Evolutionary conservation across 2,113 vertebrate species (phyloP), one percentile per base, ranked within the genome.

Genomic region (Saiga tatarica): DNA sequence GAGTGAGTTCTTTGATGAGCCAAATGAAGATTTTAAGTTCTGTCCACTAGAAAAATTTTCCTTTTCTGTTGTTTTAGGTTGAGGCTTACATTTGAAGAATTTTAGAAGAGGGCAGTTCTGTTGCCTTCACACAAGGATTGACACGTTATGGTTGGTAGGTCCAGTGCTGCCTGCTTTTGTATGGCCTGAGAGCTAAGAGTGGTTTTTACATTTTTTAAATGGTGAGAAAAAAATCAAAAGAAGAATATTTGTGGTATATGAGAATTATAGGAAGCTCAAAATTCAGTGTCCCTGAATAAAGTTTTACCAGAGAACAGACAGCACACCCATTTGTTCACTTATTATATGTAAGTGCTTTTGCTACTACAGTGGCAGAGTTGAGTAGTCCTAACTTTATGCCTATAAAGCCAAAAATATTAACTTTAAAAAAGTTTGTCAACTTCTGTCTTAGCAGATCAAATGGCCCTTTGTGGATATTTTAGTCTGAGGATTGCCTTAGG

Each of bases 191-290:
- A 83, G 45, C 47, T 64, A 85, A 88, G 59, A 94, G 39, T 87
- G 6, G 25, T 92, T 94, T 87, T 93, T 84, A 67, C 17, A n/a
- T 97, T 95, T 97, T 95, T 93, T 19, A 85, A 93, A 74, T 88
- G 42, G 23, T 88, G 30, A 14, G 21, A 76, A 83, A 81, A 87
- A 74, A 97, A 33, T 89, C 33, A 95, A 96, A 90, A 84, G 76
- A 86, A 88, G 5, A 81, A 52, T 78, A 39, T 50, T 95, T 93
- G 19, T 95, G 67, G 50, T 26, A 67, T 79, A 84, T 86, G 45
- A 91, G 88, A 78, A 86, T 94, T 79, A 74, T 36, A 52, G 64
- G 33, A 92, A 91, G 87, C 36, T 95, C 42, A 88, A 5, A 95
- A 84, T 96, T 95, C 10, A 91, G 19, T 88, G 30, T 89, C 30